Evolutionary conservation across 2,113 vertebrate species (phyloP).

Genomic region (Podarcis muralis): DNA sequence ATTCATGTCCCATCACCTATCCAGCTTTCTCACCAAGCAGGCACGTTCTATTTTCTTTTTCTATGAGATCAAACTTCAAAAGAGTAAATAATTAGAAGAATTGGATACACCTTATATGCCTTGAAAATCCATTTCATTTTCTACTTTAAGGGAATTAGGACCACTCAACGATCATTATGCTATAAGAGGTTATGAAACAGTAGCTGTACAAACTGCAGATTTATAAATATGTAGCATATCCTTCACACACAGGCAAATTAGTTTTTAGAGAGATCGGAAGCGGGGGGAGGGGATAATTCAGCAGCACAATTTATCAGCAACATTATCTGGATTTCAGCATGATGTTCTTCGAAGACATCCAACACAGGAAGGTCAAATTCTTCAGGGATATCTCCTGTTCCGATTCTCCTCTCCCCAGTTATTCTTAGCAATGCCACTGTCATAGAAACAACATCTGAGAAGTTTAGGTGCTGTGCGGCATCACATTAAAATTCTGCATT

Average conservation of each 20-base stretch:
- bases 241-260: background rate
- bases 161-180: too few relatives aligned
- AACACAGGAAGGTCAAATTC: background rate
- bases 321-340: background rate
- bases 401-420: background rate
- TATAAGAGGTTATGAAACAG: background rate
- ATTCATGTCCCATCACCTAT: background rate
- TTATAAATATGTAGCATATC: fast-evolving
- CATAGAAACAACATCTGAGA: too few relatives aligned
- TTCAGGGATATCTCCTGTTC: background rate
- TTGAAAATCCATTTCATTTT: slow-evolving; percentile 5
- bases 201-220: background rate
- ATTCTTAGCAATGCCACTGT: fast-evolving
- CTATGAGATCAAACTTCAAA: fast-evolving
- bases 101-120: background rate
- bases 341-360: background rate
- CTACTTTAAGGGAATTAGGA: background rate
- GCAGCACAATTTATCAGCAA: background rate
- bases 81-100: background rate
- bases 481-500: background rate
- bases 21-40: background rate
- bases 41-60: background rate
- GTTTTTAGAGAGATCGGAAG: background rate
- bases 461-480: background rate
- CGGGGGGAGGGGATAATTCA: background rate